These are phyloP conservation scores for Pterostichus madidus DNA, from an alignment of 2,888 invertebrate genomes.

Conservation along the genomic window DNA sequence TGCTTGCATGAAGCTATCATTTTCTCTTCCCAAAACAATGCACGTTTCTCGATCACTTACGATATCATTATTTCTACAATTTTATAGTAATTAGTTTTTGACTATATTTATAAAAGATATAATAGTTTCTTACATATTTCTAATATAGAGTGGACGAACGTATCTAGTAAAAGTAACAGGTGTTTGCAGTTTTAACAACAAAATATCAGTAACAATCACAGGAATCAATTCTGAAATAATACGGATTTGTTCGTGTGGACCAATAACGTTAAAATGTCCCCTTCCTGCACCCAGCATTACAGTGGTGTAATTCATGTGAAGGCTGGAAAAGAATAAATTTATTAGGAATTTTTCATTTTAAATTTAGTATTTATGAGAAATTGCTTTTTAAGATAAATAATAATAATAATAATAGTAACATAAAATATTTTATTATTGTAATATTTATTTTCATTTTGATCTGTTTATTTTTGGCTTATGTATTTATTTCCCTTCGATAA, in stretches of 20 bases:
- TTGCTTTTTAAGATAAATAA: too few species aligned
- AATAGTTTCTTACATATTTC: conserved; percentile 72
- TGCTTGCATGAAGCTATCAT: conserved; percentile 78
- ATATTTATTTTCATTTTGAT: too few species aligned
- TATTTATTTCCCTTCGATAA: too few species aligned
- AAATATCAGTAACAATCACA: conserved; percentile 81
- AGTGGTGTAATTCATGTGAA: conserved; percentile 80
- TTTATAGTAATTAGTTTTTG: conserved; percentile 68
- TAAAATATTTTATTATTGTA: too few species aligned
- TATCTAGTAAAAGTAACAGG: conserved; percentile 82
- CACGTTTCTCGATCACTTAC: conserved; percentile 78
- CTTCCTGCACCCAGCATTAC: conserved; percentile 85
- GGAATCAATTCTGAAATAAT: conserved; percentile 81
- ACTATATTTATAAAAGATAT: conserved; percentile 49
- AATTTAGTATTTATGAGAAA: too few species aligned
- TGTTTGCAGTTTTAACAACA: conserved; percentile 82
- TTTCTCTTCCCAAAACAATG: conserved; percentile 81
- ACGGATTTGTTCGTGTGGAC: conserved; percentile 86
- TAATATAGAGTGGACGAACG: conserved; percentile 83
- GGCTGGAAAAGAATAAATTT: conserved; percentile 75
- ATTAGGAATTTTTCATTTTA: too few species aligned
- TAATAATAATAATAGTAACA: too few species aligned
- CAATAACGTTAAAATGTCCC: conserved; percentile 79
- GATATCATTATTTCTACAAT: conserved; percentile 73
- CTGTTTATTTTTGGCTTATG: too few species aligned